A percentile compares a stretch with the other conserved stretches of the same genome.
Conservation (phyloP, 2,797 vertebrate species). For the Psittacula echo region DNA sequence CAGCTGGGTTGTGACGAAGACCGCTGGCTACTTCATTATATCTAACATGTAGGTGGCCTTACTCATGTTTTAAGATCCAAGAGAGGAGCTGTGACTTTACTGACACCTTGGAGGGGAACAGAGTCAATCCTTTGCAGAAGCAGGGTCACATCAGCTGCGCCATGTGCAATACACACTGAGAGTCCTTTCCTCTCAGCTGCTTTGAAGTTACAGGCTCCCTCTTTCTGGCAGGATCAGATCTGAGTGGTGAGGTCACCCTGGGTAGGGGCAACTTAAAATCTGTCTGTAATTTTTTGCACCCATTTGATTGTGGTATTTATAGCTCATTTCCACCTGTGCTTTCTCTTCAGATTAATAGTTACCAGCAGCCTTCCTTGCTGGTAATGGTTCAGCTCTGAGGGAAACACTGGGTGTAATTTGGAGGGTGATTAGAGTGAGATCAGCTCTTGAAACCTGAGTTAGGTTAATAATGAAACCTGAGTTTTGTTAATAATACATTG, state of each 20-base stretch:
- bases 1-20: background rate
- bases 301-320: background rate
- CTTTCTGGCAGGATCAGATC: background rate
- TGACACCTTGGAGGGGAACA: background rate
- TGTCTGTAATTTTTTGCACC: background rate
- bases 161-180: background rate
- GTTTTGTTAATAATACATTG: constrained; percentile 68
- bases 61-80: constrained; percentile 17
- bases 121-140: background rate
- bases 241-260: background rate
- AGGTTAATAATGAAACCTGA: constrained; percentile 61
- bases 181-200: constrained; percentile 3
- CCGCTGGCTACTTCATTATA: constrained; percentile 36
- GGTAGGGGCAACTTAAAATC: background rate
- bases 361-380: constrained; percentile 11
- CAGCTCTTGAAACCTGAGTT: constrained; percentile 27
- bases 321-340: background rate
- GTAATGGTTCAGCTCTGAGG: background rate
- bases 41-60: constrained; percentile 36
- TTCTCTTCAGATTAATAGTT: background rate
- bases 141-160: background rate
- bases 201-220: background rate
- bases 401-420: constrained; percentile 1
- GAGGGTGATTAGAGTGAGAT: constrained; percentile 32
- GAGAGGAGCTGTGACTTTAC: constrained; percentile 15